Conservation (phyloP, 2,797 vertebrate species). For the Choloepus didactylus region DNA sequence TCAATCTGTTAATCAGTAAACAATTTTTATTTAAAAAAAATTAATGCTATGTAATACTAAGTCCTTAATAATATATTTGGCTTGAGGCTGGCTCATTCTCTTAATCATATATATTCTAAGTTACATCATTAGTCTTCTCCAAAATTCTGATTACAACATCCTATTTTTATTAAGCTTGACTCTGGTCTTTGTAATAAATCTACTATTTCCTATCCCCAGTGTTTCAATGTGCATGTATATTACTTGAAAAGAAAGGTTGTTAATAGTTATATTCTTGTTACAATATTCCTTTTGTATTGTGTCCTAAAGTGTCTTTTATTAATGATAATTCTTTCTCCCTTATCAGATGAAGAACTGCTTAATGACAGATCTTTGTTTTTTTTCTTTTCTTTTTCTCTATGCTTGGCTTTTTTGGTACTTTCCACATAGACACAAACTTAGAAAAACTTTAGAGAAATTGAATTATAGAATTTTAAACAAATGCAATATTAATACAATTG, state of each 20-base stretch:
- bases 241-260: background rate
- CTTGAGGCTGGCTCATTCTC: background rate
- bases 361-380: background rate
- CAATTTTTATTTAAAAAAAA: conserved; percentile 40
- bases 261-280: conserved; percentile 12
- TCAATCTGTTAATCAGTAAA: conserved; percentile 32
- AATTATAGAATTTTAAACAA: conserved; percentile 44
- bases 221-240: background rate
- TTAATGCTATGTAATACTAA: conserved; percentile 18
- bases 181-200: conserved; percentile 36
- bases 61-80: conserved; percentile 45
- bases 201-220: background rate
- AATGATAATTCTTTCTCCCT: background rate
- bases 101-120: background rate
- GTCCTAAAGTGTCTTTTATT: background rate
- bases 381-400: conserved; percentile 5
- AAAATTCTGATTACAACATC: conserved; percentile 50
- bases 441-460: background rate
- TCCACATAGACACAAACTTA: background rate
- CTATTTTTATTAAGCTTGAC: conserved; percentile 50
- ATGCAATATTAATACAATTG: conserved; percentile 44
- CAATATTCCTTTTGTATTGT: background rate
- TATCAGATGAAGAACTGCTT: conserved; percentile 27
- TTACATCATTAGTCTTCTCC: conserved; percentile 43
- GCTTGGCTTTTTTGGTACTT: conserved; percentile 51